phyloP scores from a whole-genome alignment of 2,797 vertebrate genomes.

The Siniperca undulata region DNA sequence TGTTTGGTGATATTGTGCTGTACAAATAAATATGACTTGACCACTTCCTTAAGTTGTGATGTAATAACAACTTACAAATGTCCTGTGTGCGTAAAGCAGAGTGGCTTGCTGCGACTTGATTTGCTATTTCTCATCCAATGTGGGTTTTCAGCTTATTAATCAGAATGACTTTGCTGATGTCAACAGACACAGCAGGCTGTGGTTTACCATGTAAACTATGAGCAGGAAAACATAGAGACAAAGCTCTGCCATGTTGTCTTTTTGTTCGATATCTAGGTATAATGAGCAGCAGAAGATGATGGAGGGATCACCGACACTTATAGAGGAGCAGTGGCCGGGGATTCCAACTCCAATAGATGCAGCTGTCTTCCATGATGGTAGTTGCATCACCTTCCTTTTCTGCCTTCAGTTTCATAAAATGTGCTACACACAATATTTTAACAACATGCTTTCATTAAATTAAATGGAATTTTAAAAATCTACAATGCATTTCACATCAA shows the following conservation, averaged over 20 bases:
- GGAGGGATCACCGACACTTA: conserved; percentile 56
- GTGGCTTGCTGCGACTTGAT: rapidly evolving
- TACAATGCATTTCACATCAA: neutral
- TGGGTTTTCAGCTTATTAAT: neutral
- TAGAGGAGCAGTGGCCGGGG: conserved; percentile 67
- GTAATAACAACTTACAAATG: neutral
- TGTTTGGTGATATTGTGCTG: neutral
- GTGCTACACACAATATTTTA: neutral
- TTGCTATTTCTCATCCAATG: neutral
- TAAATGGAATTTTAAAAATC: neutral
- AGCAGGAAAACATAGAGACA: neutral
- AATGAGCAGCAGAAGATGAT: conserved; percentile 64
- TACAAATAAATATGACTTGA: neutral
- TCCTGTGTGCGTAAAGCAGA: conserved; percentile 14
- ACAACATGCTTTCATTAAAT: neutral
- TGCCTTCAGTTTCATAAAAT: neutral
- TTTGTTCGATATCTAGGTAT: conserved; percentile 63
- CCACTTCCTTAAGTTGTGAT: neutral
- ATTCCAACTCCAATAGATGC: conserved; percentile 71
- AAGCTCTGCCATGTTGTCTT: neutral
- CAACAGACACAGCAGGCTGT: neutral
- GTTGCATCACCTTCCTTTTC: neutral
- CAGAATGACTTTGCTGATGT: neutral
- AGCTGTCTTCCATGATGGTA: conserved; percentile 70
- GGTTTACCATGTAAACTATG: neutral